These are phyloP conservation scores for Ophion ellenae DNA, from an alignment of 2,888 invertebrate genomes.

Conservation along the genomic window DNA sequence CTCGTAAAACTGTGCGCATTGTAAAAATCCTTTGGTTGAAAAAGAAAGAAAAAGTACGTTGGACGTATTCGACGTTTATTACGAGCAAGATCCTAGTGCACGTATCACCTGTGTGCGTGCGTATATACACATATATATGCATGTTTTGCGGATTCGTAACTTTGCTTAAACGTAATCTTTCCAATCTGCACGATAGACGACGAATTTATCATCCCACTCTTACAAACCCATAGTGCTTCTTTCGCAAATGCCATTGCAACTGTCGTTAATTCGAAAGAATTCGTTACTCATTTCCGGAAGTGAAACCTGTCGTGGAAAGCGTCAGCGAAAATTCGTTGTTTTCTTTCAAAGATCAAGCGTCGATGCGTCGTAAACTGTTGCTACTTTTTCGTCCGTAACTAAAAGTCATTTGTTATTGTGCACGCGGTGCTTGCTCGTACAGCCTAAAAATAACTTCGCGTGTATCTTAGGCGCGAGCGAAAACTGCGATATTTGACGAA, in stretches of 20 bases:
- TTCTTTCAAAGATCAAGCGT: not conserved
- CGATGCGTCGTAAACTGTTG: not conserved
- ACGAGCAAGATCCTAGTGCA: constrained; percentile 42
- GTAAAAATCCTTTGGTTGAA: constrained; percentile 34
- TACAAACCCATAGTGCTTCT: not conserved
- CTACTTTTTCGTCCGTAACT: not conserved
- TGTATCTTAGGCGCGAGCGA: not conserved
- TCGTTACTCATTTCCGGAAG: not conserved
- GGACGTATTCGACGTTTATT: constrained; percentile 53
- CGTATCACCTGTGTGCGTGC: constrained; percentile 1
- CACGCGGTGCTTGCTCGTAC: constrained; percentile 18
- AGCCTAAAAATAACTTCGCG: constrained; percentile 44
- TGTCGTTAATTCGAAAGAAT: not conserved
- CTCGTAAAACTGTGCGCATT: not conserved
- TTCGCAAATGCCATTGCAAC: not conserved
- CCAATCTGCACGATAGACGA: not conserved
- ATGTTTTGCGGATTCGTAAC: constrained; percentile 33
- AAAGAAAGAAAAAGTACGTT: constrained; percentile 42
- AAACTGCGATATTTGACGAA: not conserved
- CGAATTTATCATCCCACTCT: not conserved
- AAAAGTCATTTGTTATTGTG: constrained; percentile 1
- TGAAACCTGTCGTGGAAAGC: not conserved
- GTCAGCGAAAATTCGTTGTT: not conserved
- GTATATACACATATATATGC: constrained; percentile 2
- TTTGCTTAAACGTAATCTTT: constrained; percentile 7